Base-by-base conservation (phyloP, 2,113 vertebrate genomes). In the Prietella phreatophila region DNA sequence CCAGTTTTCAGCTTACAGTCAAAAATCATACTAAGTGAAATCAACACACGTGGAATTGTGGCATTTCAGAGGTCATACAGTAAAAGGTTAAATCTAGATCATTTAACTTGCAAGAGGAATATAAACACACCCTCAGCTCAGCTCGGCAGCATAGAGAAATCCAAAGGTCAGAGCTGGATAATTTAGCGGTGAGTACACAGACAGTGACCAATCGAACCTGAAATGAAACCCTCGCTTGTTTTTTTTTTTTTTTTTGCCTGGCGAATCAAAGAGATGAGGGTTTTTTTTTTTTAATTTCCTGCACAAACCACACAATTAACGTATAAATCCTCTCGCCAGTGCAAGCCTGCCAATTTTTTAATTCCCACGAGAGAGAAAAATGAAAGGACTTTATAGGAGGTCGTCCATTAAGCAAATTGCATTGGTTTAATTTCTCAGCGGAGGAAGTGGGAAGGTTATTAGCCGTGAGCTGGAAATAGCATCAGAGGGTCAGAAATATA, bases 331-430 rank as follows among this genome's bases (percentile, higher is more conserved):
- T 56, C 25, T 22, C 6, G 1, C 60, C 33, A 20, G 8, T 42
- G 25, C 39, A 65, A 33, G 36, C 69, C 39, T 27, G 53, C 73
- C 85, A 55, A 65, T 42, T 19, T 76, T 78, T 84, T 56, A 76
- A 84, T 80, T 58, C 83, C 61, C 71, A 80, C 1, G 4, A 19
- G 60, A 63, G n/a, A 69, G 42, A 65, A 79, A 84, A 84, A 84
- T 88, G 25, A 88, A 58, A 78, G 42, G 30, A 78, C 58, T 84
- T 85, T n/a, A 65, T 39, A 47, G 82, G 50, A n/a, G 50, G 60
- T 58, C 83, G 71, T 79, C 73, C 87, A 84, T 88, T 88, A 88
- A 79, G 82, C 30, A 85, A 84, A 88, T 79, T 88, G 61, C 82
- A 42, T 63, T 13, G 50, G 30, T 79, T 79, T 69, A 67, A 85